Evolutionary conservation across 2,888 invertebrate genomes (phyloP), one percentile per base, ranked within the genome.

Genomic region (Dichetophora obliterata): DNA sequence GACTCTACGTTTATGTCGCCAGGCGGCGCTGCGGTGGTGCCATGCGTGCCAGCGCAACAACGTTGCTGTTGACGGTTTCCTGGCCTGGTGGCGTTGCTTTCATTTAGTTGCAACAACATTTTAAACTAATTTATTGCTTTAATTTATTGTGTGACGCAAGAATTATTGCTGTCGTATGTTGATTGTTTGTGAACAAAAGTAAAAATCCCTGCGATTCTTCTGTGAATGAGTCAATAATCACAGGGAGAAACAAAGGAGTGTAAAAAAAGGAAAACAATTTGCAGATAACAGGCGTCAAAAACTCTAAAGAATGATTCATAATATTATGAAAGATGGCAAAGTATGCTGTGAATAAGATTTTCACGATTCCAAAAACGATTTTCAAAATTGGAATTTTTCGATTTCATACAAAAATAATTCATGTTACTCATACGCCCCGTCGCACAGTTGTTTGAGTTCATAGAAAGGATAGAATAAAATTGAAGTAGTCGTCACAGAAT

Each of bases 111-210:
- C 57, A 59, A n/a, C 59, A 66, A 66, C 71, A 69, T 79, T 80
- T 77, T 75, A 76, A 70, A 72, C 77, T 77, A 84, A 85, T 88
- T 86, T 86, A 86, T 85, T 84, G 84, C 81, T 81, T 84, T 86
- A 83, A 88, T 88, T 85, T 86, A 85, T 88, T 83, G 83, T 82
- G 83, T 84, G 83, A 81, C 82, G 83, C 77, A 80, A 82, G 82
- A 81, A 81, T 76, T 82, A 81, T 81, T 81, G 82, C 80, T 79
- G 79, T 80, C 77, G 78, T 80, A 75, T 80, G 79, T 54, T 74
- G 54, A 66, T 54, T 66, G 52, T 74, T 52, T 59, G 16, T 14
- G 5, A 70, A 54, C 27, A 19, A 66, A 65, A 65, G 65, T 22
- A n/a, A 43, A 34, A 54, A 54, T 54, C 22, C 6, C 22, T 19